A percentile compares a stretch with the other conserved stretches of the same genome.
Conservation (phyloP, 2,797 vertebrate genomes). For the Pristis pectinata region DNA sequence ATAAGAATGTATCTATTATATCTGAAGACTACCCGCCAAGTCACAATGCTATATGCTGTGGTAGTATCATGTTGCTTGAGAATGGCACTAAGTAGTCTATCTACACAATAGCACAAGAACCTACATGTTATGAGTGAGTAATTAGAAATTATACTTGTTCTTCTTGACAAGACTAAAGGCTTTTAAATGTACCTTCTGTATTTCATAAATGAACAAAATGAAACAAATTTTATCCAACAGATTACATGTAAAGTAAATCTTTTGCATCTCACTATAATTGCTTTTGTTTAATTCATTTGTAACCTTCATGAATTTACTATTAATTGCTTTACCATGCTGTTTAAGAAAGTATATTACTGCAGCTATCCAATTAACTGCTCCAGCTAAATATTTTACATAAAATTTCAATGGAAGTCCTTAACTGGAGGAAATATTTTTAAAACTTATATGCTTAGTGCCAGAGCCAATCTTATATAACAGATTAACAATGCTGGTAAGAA, state of each 20-base stretch:
- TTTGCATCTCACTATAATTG: background rate
- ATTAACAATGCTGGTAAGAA: background rate
- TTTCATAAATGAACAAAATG: background rate
- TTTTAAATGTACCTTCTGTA: background rate
- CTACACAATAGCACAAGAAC: background rate
- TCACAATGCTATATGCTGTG: background rate
- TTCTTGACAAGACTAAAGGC: background rate
- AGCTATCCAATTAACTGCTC: background rate
- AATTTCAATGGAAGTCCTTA: background rate
- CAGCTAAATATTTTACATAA: background rate
- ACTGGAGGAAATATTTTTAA: background rate
- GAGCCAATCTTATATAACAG: background rate
- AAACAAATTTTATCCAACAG: background rate
- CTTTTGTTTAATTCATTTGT: background rate
- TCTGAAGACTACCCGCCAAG: background rate
- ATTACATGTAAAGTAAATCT: background rate
- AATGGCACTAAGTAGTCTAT: background rate
- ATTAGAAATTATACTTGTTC: background rate
- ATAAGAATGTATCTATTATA: background rate
- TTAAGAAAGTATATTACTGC: background rate
- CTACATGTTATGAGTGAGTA: background rate
- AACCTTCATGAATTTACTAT: background rate
- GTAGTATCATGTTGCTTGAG: background rate
- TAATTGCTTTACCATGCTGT: background rate
- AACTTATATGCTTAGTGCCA: background rate